These are phyloP conservation scores for Orycteropus afer DNA, from an alignment of 2,113 vertebrate genomes.

Conservation along the genomic window DNA sequence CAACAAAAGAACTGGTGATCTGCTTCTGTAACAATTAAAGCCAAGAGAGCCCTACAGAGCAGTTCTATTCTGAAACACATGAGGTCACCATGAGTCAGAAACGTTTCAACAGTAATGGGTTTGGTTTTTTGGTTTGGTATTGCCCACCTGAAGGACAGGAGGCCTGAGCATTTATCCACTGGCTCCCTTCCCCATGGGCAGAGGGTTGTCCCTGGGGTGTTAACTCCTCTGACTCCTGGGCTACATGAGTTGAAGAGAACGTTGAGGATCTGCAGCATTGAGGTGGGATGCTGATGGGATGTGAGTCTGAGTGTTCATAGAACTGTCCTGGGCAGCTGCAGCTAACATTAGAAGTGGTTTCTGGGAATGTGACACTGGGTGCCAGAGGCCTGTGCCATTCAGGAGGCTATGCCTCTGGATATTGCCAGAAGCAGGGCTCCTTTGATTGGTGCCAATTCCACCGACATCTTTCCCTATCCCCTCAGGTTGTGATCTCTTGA, in stretches of 20 bases:
- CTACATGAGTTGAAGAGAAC: not conserved
- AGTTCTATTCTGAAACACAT: no score
- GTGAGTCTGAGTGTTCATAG: not conserved
- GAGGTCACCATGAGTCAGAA: no score
- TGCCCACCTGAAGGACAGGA: fast-evolving
- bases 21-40: no score
- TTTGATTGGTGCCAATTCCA: not conserved
- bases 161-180: not conserved
- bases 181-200: not conserved
- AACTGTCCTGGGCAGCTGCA: not conserved
- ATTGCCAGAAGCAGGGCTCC: no score
- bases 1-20: no score
- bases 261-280: not conserved
- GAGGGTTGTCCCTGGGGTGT: not conserved
- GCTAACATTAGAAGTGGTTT: not conserved
- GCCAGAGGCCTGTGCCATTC: not conserved
- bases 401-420: not conserved
- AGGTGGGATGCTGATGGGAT: not conserved
- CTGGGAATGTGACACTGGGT: not conserved
- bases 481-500: not conserved
- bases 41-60: no score
- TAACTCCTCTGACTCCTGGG: not conserved
- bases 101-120: no score
- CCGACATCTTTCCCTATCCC: not conserved
- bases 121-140: no score